Base-by-base conservation (phyloP, 1,140 invertebrate genomes). In the Formica exsecta region DNA sequence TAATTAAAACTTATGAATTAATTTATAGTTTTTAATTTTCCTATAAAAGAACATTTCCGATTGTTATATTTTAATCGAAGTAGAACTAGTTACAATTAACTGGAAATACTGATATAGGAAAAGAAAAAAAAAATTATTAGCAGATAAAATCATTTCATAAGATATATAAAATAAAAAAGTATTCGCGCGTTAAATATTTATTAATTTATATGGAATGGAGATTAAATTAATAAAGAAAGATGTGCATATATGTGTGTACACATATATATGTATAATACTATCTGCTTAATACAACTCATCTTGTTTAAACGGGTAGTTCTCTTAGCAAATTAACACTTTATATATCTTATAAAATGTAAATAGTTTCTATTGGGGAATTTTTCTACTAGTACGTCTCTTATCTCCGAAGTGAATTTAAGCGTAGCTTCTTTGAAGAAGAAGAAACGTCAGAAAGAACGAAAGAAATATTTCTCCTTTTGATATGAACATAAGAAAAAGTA, bases 381-480 rank as follows among this genome's bases (percentile, higher is more conserved):
- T 73, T 22, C 16, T 29, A 51, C 16, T 2, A 59, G 66, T 74
- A 61, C 68, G 62, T 73, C 25, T 22, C 38, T 83, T 74, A 83
- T 83, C 29, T 74, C 8, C 19, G 29, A 83, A 83, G 79, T 83
- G 54, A 83, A 83, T 74, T 61, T 68, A 61, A 83, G 68, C 57
- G 54, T n/a, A 48, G 54, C 29, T 73, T 74, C 51, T 83, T 74
- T 74, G 79, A 83, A 29, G 61, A 54, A 36, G 29, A 19, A 51
- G 29, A 25, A 54, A 83, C 36, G 79, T 83, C 68, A 48, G 68
- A 74, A 83, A 83, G 68, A 83, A 83, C 73, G 68, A 83, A 83
- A 83, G 79, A 83, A 48, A 83, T 83, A 83, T 83, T 83, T 74
- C 79, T 83, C 73, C 41, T 74, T 74, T 74, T 59, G 54, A 61